phyloP scores from a whole-genome alignment of 2,888 invertebrate species.

The Hoplodrina blanda region DNA sequence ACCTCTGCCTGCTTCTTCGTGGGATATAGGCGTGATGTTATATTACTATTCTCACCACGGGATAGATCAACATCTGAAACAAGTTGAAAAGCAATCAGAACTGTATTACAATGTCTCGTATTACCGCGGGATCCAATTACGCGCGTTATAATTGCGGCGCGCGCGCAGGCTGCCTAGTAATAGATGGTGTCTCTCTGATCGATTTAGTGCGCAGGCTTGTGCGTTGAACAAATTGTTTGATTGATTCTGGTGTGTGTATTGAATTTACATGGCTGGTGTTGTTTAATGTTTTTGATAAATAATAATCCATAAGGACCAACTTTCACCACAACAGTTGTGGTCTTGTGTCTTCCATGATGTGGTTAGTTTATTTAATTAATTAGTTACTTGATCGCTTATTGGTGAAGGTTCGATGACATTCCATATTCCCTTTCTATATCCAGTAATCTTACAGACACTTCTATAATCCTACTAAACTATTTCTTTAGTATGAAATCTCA shows the following conservation, averaged over 20 bases:
- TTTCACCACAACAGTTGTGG: neutral
- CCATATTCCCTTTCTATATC: no score
- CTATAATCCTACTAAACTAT: no score
- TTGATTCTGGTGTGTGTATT: conserved; percentile 59
- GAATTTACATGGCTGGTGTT: conserved; percentile 34
- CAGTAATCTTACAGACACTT: no score
- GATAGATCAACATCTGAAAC: conserved; percentile 53
- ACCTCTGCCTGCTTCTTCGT: neutral
- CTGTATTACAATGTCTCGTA: conserved; percentile 61
- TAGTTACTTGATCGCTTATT: no score
- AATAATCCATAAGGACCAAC: neutral
- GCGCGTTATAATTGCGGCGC: conserved; percentile 70
- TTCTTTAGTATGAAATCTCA: no score
- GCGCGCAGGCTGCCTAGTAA: conserved; percentile 61
- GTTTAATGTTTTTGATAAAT: neutral
- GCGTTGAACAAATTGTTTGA: conserved; percentile 63
- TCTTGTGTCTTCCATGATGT: no score
- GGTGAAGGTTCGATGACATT: no score
- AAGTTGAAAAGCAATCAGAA: conserved; percentile 64
- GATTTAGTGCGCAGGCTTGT: conserved; percentile 59
- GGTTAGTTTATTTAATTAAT: no score
- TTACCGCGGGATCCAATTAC: conserved; percentile 69
- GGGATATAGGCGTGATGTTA: neutral
- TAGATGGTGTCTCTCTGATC: conserved; percentile 67
- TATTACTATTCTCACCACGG: conserved; percentile 24